phyloP scores from a whole-genome alignment of 2,797 vertebrate species.

The Enteromius trimaculatus region DNA sequence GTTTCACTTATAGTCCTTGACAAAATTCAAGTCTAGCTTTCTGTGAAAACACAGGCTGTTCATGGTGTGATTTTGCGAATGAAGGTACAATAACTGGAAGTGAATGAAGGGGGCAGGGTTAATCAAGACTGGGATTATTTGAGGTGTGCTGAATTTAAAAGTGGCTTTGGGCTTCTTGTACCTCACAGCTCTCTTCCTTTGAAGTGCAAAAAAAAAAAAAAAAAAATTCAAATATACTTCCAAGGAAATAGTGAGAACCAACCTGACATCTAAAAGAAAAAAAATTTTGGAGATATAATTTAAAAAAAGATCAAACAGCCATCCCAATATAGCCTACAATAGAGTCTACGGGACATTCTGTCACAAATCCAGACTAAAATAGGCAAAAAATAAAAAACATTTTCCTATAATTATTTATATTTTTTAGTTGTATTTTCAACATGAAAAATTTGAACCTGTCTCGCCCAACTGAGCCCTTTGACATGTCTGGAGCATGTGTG shows the following conservation, averaged over 20 bases:
- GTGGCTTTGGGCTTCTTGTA: not conserved
- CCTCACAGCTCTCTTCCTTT: not conserved
- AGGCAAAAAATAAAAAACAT: not conserved
- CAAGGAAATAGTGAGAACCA: not conserved
- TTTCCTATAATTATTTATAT: not conserved
- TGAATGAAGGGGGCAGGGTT: slow-evolving; percentile 37
- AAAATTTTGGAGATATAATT: not conserved
- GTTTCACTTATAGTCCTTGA: slow-evolving; percentile 55
- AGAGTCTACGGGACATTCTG: not conserved
- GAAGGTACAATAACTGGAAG: slow-evolving; percentile 38
- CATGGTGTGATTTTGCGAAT: slow-evolving; percentile 35
- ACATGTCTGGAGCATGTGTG: not conserved
- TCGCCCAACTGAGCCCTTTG: not conserved
- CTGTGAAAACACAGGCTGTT: slow-evolving; percentile 39
- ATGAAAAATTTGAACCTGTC: not conserved
- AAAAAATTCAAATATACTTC: slow-evolving; percentile 6
- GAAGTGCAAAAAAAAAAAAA: slow-evolving; percentile 13
- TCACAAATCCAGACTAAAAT: not conserved
- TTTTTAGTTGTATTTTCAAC: not conserved
- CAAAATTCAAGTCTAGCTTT: slow-evolving; percentile 40
- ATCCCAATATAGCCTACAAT: not conserved
- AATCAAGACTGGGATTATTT: slow-evolving; percentile 36
- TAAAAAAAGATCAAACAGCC: slow-evolving; percentile 25
- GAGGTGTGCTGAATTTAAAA: slow-evolving; percentile 34
- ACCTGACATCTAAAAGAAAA: slow-evolving; percentile 22